Conservation (phyloP, 2,113 vertebrate genomes). For the Isurus oxyrinchus region DNA sequence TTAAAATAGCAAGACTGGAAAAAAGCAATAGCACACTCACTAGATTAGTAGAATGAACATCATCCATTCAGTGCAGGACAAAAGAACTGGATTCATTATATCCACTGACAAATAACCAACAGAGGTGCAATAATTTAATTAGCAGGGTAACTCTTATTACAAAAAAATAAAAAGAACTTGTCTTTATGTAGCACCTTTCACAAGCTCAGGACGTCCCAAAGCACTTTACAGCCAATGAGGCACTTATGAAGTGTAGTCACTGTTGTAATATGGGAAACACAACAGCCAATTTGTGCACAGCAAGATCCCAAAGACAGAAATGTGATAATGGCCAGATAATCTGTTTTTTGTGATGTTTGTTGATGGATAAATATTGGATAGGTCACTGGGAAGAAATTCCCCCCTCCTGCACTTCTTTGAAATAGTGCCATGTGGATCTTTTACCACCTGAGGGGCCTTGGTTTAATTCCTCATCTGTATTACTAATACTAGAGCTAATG, state of each 20-base stretch:
- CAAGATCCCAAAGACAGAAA: not conserved
- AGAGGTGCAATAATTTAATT: not conserved
- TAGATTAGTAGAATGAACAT: not conserved
- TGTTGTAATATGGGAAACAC: not conserved
- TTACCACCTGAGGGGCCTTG: not conserved
- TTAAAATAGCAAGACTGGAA: not conserved
- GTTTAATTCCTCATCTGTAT: not conserved
- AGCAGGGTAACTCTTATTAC: not conserved
- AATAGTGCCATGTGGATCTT: not conserved
- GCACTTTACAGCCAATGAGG: not conserved
- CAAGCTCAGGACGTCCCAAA: not conserved
- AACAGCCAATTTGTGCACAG: not conserved
- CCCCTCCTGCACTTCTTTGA: not conserved
- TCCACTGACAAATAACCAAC: not conserved
- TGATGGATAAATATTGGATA: not conserved
- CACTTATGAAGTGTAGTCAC: not conserved
- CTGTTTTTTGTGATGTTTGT: not conserved
- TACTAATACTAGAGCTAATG: not conserved
- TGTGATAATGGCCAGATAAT: not conserved
- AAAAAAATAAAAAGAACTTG: not conserved
- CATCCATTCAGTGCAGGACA: not conserved
- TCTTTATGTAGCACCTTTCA: not conserved
- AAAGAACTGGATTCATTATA: not conserved
- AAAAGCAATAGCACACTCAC: not conserved
- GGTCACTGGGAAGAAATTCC: not conserved